These are phyloP conservation scores for Buphagus erythrorhynchus DNA, from an alignment of 2,797 vertebrate species.

Conservation along the genomic window DNA sequence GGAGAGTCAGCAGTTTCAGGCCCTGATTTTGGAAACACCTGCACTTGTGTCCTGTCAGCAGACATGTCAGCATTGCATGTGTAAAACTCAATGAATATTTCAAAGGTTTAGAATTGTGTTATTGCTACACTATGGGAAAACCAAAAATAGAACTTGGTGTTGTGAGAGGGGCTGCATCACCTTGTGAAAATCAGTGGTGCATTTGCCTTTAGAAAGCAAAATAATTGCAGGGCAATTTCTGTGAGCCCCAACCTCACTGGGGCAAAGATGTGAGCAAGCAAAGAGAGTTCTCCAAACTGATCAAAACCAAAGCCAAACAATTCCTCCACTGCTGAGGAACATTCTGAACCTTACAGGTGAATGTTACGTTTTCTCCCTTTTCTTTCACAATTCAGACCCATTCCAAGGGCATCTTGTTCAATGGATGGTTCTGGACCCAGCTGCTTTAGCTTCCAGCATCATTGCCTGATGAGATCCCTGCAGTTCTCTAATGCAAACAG, in stretches of 20 bases:
- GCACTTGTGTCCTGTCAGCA: neutral
- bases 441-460: neutral
- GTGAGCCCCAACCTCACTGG: neutral
- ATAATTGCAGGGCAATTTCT: neutral
- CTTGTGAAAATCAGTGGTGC: neutral
- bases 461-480: neutral
- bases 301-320: neutral
- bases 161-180: neutral
- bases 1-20: neutral
- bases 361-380: fast-evolving
- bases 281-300: neutral
- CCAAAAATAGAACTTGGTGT: neutral
- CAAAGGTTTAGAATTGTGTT: neutral
- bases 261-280: neutral
- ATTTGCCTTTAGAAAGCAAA: neutral
- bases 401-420: neutral
- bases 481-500: neutral
- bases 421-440: neutral
- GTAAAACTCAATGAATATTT: neutral
- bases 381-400: neutral
- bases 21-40: neutral
- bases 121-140: neutral
- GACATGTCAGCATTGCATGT: fast-evolving
- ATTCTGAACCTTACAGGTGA: neutral
- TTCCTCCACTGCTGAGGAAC: neutral